phyloP scores from a whole-genome alignment of 1,140 invertebrate species.

The Temnothorax longispinosus region DNA sequence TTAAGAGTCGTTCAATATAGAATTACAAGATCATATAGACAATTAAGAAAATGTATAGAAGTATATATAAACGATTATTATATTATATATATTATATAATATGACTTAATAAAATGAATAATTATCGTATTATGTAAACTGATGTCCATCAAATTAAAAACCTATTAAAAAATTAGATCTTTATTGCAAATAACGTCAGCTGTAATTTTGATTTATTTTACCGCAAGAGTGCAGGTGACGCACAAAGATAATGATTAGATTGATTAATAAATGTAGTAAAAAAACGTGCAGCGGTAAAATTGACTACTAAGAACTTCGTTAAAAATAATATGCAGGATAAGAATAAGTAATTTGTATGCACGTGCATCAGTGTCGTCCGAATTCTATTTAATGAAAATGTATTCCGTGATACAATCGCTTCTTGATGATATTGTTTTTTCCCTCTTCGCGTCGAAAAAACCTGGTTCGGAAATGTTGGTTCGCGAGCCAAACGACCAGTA shows the following conservation, averaged over 20 bases:
- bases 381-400: neutral
- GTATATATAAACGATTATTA: neutral
- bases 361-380: neutral
- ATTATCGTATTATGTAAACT: neutral
- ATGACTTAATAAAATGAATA: neutral
- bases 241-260: neutral
- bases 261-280: neutral
- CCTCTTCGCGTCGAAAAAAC: neutral
- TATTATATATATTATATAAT: neutral
- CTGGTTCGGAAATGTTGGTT: conserved; percentile 8
- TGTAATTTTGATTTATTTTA: neutral
- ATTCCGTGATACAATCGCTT: neutral
- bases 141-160: neutral
- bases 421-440: conserved; percentile 5
- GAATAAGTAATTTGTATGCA: neutral
- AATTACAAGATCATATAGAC: neutral
- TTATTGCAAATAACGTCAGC: neutral
- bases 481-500: conserved; percentile 28
- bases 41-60: conserved; percentile 2
- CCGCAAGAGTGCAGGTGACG: neutral
- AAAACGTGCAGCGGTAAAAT: neutral
- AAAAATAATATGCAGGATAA: neutral
- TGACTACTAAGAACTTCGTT: neutral
- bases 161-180: neutral
- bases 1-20: neutral